Base-by-base conservation (phyloP, 2,797 vertebrate species). In the Sciurus carolinensis region DNA sequence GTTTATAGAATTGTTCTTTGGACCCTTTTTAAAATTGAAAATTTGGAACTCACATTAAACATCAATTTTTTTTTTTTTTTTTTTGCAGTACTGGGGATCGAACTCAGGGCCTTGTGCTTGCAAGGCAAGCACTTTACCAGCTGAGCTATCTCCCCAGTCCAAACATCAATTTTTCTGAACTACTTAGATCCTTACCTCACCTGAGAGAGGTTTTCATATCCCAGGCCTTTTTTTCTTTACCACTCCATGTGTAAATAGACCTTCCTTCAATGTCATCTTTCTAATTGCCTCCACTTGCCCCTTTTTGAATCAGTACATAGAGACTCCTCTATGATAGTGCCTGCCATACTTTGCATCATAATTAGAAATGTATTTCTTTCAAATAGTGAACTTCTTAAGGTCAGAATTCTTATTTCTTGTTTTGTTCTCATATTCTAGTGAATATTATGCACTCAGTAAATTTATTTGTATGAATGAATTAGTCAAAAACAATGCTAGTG, bases 381-480 rank as follows among this genome's bases (percentile, higher is more conserved):
- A 88, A 66, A 7, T 54, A n/a, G 1, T 94, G n/a, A 83, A 71
- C 75, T 77, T 92, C 64, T 94, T 52, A 57, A 44, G 39, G 82
- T 47, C 33, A 54, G 92, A 95, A 75, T 90, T 14, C 90, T 91
- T 93, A 73, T 1, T 94, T 22, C 72, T 90, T 66, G 47, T 84
- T 84, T 92, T 77, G 28, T 52, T 42, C 54, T 24, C 20, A 90
- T 72, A 87, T 79, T 39, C 47, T 54, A 42, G 20, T 85, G 83
- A 8, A 64, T 18, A 66, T 15, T 92, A 5, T 86, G 18, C 26
- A 67, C 12, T 94, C 89, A 76, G 24, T 42, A 79, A 57, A 67
- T 52, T 92, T 87, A 84, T 80, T 90, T 87, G 71, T 90, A 54
- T 90, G 57, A 73, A 73, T 83, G 62, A 92, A 80, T 79, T 36